Percentiles rank a stretch among this genome's conserved stretches.
Conservation (phyloP, 2,888 invertebrate species). For the Eremobia ochroleuca region DNA sequence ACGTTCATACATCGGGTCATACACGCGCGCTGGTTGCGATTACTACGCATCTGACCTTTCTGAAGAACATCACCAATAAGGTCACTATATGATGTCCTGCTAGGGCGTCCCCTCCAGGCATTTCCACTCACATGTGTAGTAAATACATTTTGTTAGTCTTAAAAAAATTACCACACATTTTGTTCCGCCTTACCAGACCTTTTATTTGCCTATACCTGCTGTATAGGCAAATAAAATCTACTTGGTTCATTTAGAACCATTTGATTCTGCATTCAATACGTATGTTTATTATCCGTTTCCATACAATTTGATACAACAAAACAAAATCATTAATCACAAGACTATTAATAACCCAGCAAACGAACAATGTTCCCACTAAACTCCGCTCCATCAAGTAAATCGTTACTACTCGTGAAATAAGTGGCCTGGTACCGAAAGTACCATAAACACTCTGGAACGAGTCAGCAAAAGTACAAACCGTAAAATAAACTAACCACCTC, state of each 20-base stretch:
- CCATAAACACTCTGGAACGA: slow-evolving; percentile 29
- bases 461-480: slow-evolving; percentile 37
- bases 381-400: slow-evolving; percentile 19
- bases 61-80: no score
- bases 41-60: no score
- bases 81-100: no score
- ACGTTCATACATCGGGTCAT: no score
- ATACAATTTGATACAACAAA: not conserved
- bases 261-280: not conserved
- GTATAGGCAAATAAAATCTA: not conserved
- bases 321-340: slow-evolving; percentile 22
- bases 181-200: no score
- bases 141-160: not conserved
- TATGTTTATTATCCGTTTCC: not conserved
- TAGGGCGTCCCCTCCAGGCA: no score
- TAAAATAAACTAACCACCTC: slow-evolving; percentile 36
- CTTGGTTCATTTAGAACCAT: not conserved
- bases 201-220: not conserved
- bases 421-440: slow-evolving; percentile 49
- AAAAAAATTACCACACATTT: not conserved
- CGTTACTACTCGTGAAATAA: slow-evolving; percentile 45
- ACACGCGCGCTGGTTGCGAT: no score
- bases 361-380: slow-evolving; percentile 23
- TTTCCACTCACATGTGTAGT: not conserved
- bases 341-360: slow-evolving; percentile 26